phyloP scores from a whole-genome alignment of 2,113 vertebrate genomes.

The Chloebia gouldiae region DNA sequence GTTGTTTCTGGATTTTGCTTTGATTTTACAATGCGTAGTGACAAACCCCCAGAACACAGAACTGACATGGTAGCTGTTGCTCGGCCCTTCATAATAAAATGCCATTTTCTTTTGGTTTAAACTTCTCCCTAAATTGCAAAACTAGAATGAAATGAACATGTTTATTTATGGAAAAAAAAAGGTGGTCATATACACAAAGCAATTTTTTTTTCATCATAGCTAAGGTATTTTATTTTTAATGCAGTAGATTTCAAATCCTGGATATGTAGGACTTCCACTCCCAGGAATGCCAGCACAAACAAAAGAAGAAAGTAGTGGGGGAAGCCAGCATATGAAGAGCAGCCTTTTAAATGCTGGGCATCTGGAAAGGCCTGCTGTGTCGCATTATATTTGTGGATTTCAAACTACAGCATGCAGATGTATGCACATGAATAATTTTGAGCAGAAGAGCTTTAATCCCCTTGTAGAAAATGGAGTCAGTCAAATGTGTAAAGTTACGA shows the following conservation, averaged over 20 bases:
- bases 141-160: background rate
- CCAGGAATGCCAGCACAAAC: background rate
- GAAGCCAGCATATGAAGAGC: background rate
- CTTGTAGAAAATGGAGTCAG: slow-evolving; percentile 34
- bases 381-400: background rate
- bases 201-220: background rate
- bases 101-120: background rate
- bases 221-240: background rate
- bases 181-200: background rate
- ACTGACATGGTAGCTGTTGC: background rate
- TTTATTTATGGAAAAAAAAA: background rate
- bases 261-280: background rate
- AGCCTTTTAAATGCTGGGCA: slow-evolving; percentile 9
- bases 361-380: slow-evolving; percentile 23
- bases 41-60: background rate
- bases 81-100: background rate
- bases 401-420: slow-evolving; percentile 12
- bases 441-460: slow-evolving; percentile 9
- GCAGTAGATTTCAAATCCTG: background rate
- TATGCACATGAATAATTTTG: slow-evolving; percentile 45
- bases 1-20: background rate
- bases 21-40: background rate
- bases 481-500: slow-evolving; percentile 34
- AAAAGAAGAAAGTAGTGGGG: slow-evolving; percentile 19
- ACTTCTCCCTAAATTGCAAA: background rate